A percentile compares a stretch with the other conserved stretches of the same genome.
Evolutionary conservation across 2,113 vertebrate genomes (phyloP).

Genomic region (Otis tarda): DNA sequence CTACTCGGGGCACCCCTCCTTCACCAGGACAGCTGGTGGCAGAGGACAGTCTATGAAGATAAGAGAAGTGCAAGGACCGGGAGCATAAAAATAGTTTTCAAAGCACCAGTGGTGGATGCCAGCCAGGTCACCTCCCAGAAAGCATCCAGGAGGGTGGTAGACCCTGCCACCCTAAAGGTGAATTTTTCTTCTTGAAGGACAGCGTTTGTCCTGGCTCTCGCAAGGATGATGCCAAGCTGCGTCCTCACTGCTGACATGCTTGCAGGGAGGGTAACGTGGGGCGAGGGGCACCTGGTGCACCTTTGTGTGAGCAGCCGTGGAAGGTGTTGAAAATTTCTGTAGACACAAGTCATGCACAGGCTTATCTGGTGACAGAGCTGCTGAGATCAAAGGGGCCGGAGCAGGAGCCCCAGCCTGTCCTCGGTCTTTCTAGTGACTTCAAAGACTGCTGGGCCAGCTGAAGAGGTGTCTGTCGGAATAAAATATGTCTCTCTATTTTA

Average conservation of each 20-base stretch:
- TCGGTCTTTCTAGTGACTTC: neutral
- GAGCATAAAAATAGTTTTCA: neutral
- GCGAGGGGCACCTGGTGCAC: fast-evolving
- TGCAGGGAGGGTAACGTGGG: too few species aligned
- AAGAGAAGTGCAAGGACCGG: fast-evolving
- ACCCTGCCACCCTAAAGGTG: too few species aligned
- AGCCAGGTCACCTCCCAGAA: neutral
- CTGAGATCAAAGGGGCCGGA: fast-evolving
- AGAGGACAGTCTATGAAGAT: neutral
- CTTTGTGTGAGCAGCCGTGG: fast-evolving
- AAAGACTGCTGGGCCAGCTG: neutral
- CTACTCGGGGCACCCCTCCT: neutral
- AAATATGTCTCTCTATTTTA: neutral
- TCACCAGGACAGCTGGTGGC: fast-evolving
- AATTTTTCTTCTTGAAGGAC: neutral
- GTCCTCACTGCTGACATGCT: neutral
- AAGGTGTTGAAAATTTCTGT: neutral
- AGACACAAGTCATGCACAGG: neutral
- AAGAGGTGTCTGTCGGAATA: neutral
- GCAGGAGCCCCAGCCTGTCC: neutral
- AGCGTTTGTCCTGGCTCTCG: fast-evolving
- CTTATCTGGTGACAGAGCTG: neutral
- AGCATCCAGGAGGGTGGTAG: neutral
- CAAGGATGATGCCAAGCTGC: fast-evolving
- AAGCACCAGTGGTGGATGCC: neutral